Conservation (phyloP, 2,113 vertebrate species). For the Galeopterus variegatus region DNA sequence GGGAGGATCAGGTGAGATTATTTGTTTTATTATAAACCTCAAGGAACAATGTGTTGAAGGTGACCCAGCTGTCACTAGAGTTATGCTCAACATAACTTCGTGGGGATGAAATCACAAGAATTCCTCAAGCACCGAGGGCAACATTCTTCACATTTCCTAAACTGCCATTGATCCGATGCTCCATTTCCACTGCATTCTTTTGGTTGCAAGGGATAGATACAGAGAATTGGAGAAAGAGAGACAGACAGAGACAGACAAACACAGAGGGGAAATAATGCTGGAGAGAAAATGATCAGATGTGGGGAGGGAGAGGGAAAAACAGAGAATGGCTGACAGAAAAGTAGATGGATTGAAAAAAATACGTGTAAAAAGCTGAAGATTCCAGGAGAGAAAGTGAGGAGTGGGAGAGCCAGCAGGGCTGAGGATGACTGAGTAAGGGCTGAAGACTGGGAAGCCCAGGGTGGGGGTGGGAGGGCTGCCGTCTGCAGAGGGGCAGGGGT, state of each 20-base stretch:
- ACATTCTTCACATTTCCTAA: not conserved
- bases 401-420: not conserved
- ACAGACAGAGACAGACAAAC: not conserved
- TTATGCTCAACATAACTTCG: not conserved
- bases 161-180: not conserved
- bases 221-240: not conserved
- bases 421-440: not conserved
- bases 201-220: not conserved
- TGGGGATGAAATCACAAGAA: not conserved
- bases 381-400: not conserved
- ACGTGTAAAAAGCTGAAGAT: not conserved
- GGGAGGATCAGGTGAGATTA: not conserved
- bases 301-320: not conserved
- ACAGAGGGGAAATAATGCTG: not conserved
- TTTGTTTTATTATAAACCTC: not conserved
- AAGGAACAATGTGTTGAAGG: not conserved
- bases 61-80: not conserved
- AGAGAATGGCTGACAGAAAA: accelerated
- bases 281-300: not conserved
- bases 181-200: not conserved
- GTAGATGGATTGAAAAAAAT: not conserved
- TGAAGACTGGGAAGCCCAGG: not conserved
- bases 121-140: not conserved
- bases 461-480: accelerated
- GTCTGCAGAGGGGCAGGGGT: too few species aligned